These are phyloP conservation scores for Ambastaia sidthimunki DNA, from an alignment of 2,797 vertebrate species.

Conservation along the genomic window DNA sequence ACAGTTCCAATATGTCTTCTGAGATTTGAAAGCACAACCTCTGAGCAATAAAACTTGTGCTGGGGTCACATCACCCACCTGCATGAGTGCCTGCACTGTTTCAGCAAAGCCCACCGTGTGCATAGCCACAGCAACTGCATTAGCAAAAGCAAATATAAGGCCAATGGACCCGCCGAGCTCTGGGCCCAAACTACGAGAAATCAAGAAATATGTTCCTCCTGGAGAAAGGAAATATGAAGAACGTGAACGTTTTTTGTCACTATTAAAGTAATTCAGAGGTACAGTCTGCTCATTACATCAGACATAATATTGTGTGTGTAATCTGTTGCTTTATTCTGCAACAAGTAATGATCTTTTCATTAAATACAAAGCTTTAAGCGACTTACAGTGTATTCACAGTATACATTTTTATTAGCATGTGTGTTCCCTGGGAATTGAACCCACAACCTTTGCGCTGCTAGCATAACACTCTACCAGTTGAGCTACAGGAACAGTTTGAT, in stretches of 20 bases:
- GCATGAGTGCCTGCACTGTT: slow-evolving; percentile 87
- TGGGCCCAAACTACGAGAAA: slow-evolving; percentile 93
- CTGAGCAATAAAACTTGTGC: not conserved
- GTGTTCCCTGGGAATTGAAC: no score
- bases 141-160: slow-evolving; percentile 95
- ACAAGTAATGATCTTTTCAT: no score
- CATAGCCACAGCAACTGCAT: slow-evolving; percentile 95
- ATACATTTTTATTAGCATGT: no score
- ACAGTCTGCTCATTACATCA: no score
- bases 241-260: not conserved
- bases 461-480: no score
- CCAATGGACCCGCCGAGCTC: slow-evolving; percentile 96
- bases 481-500: no score
- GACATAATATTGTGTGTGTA: no score
- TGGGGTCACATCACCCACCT: slow-evolving; percentile 66
- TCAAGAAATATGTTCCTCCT: slow-evolving; percentile 98
- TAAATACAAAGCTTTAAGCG: no score
- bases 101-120: slow-evolving; percentile 97
- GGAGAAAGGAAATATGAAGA: not conserved
- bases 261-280: no score
- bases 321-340: no score
- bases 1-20: not conserved
- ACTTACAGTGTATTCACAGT: no score
- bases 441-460: no score
- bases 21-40: not conserved